Conservation (phyloP, 2,797 vertebrate species). For the Trachurus trachurus region DNA sequence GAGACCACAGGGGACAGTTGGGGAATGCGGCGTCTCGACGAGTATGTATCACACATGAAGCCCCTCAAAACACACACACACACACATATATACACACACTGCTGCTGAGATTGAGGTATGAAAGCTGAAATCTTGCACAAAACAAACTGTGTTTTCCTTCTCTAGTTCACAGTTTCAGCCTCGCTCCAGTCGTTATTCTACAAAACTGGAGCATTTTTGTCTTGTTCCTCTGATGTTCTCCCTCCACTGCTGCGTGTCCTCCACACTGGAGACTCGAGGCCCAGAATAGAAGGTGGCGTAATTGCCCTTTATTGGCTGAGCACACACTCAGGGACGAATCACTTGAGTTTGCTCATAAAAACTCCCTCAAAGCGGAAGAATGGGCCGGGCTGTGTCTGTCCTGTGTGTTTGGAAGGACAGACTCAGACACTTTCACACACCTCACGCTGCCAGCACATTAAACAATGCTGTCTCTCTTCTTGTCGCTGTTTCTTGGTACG, state of each 20-base stretch:
- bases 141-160: not conserved
- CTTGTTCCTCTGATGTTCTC: conserved; percentile 15
- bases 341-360: conserved; percentile 59
- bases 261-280: conserved; percentile 35
- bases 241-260: conserved; percentile 9
- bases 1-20: conserved; percentile 78
- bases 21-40: conserved; percentile 78
- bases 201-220: not conserved
- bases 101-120: not conserved
- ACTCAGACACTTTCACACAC: conserved; percentile 40
- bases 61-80: not conserved
- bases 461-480: conserved; percentile 71
- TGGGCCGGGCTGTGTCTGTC: conserved; percentile 13
- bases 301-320: conserved; percentile 58
- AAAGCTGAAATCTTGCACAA: not conserved
- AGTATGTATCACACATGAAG: conserved; percentile 27
- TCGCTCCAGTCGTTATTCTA: fast-evolving
- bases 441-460: conserved; percentile 36
- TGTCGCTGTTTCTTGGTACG: not conserved
- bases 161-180: too few species aligned
- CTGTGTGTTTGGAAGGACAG: conserved; percentile 27
- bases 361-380: conserved; percentile 46
- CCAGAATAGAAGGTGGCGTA: conserved; percentile 50
- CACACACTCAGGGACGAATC: conserved; percentile 39
- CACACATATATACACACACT: not conserved